A percentile compares a stretch with the other conserved stretches of the same genome.
Evolutionary conservation across 2,113 vertebrate genomes (phyloP).

Genomic region (Datnioides undecimradiatus): DNA sequence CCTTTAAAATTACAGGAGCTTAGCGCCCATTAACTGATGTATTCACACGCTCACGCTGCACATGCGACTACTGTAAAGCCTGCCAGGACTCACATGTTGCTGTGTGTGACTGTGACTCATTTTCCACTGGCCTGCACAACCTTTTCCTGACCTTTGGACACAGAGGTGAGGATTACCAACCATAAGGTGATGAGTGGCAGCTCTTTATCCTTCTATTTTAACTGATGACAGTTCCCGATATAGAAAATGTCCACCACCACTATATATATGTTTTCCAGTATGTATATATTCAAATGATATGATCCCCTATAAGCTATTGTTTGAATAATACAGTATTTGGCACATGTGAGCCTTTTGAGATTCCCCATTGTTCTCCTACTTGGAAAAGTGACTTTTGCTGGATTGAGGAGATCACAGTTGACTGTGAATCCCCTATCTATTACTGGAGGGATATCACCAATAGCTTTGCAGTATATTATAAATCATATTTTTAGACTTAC

Average conservation of each 20-base stretch:
- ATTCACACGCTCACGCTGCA: slow-evolving; percentile 46
- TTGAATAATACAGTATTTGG: neutral
- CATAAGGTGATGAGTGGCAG: slow-evolving; percentile 55
- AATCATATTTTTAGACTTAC: slow-evolving; percentile 44
- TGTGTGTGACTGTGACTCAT: slow-evolving; percentile 72
- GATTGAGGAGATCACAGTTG: slow-evolving; percentile 57
- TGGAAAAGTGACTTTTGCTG: slow-evolving; percentile 49
- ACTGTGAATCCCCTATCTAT: slow-evolving; percentile 28
- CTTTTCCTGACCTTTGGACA: slow-evolving; percentile 59
- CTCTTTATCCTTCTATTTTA: slow-evolving; percentile 52
- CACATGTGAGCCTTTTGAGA: slow-evolving; percentile 7
- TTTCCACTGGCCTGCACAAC: slow-evolving; percentile 66
- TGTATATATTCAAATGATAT: slow-evolving; percentile 11
- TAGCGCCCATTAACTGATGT: slow-evolving; percentile 48
- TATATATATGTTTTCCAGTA: neutral
- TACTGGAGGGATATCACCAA: slow-evolving; percentile 13
- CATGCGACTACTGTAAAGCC: slow-evolving; percentile 54
- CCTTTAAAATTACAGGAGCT: slow-evolving; percentile 48
- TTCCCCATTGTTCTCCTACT: slow-evolving; percentile 48
- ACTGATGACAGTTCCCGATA: neutral
- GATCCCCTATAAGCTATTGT: neutral
- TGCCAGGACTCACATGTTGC: slow-evolving; percentile 54
- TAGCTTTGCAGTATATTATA: slow-evolving; percentile 18
- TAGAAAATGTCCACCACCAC: neutral
- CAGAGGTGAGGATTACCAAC: slow-evolving; percentile 65